Conservation (phyloP, 1,140 invertebrate genomes). For the Hyposmocoma kahamanoa region DNA sequence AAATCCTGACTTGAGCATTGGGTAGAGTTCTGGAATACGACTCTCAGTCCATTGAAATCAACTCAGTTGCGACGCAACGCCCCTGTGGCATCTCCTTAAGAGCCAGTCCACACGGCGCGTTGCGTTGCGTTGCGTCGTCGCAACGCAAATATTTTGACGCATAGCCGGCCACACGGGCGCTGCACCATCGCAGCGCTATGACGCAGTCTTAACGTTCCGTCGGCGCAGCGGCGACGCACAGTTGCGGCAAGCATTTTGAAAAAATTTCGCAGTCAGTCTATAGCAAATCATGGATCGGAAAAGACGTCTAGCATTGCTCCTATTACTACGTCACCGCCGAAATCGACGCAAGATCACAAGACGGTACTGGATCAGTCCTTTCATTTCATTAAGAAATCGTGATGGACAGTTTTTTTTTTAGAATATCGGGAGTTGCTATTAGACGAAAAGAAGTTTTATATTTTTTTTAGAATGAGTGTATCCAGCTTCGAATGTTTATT, state of each 20-base stretch:
- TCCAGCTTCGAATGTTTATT: constrained; percentile 11
- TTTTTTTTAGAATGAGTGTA: constrained; percentile 16
- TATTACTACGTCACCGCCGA: constrained; percentile 26
- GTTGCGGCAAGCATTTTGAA: constrained; percentile 4
- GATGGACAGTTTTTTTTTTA: constrained; percentile 12
- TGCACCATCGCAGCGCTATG: constrained; percentile 8
- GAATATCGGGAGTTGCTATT: constrained; percentile 20
- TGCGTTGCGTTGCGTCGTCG: constrained; percentile 12
- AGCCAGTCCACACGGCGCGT: constrained; percentile 12
- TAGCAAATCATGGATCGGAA: constrained; percentile 22
- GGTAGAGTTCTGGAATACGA: no score
- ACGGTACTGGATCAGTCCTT: constrained; percentile 17
- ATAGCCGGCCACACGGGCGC: constrained; percentile 14
- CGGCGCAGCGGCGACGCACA: constrained; percentile 8
- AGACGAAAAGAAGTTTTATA: constrained; percentile 23
- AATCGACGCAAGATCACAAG: constrained; percentile 21
- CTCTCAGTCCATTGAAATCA: no score
- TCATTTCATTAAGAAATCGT: constrained; percentile 18
- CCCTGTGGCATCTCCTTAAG: no score
- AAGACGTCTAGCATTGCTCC: constrained; percentile 21
- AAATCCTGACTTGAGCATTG: no score
- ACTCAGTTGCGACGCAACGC: no score
- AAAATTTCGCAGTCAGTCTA: constrained; percentile 13
- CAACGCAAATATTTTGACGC: constrained; percentile 10
- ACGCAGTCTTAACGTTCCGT: constrained; percentile 9